phyloP scores from a whole-genome alignment of 2,797 vertebrate genomes.

The Chromobotia macracanthus region DNA sequence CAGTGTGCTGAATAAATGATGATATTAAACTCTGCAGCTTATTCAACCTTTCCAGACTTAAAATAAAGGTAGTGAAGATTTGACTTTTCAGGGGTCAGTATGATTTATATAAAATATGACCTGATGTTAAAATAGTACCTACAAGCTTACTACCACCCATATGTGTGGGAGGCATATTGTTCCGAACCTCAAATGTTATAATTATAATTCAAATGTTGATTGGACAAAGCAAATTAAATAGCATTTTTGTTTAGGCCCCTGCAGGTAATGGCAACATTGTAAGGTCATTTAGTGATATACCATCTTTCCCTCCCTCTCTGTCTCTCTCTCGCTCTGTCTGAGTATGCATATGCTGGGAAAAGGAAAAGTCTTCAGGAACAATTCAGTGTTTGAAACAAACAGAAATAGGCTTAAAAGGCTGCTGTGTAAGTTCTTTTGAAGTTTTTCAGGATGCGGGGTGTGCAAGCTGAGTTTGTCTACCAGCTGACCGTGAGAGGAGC shows the following conservation, averaged over 20 bases:
- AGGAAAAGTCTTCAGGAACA: background rate
- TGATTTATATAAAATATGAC: background rate
- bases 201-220: background rate
- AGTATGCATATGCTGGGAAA: background rate
- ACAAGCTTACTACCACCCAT: background rate
- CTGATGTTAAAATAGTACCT: background rate
- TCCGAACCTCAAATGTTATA: background rate
- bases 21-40: constrained; percentile 42
- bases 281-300: background rate
- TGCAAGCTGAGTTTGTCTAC: no score
- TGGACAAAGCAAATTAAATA: background rate
- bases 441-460: no score
- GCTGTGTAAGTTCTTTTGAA: no score
- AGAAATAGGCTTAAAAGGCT: background rate
- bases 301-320: background rate
- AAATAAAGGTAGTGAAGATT: constrained; percentile 16
- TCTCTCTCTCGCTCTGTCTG: background rate
- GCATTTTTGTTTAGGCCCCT: no score
- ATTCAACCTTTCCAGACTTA: constrained; percentile 3
- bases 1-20: constrained; percentile 72
- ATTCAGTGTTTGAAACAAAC: background rate
- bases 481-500: no score
- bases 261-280: no score
- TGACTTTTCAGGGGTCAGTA: background rate
- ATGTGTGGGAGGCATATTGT: background rate